A percentile compares a stretch with the other conserved stretches of the same genome.
These are phyloP conservation scores for Hemicrepidius hirtus DNA, from an alignment of 2,888 invertebrate species.

Conservation along the genomic window DNA sequence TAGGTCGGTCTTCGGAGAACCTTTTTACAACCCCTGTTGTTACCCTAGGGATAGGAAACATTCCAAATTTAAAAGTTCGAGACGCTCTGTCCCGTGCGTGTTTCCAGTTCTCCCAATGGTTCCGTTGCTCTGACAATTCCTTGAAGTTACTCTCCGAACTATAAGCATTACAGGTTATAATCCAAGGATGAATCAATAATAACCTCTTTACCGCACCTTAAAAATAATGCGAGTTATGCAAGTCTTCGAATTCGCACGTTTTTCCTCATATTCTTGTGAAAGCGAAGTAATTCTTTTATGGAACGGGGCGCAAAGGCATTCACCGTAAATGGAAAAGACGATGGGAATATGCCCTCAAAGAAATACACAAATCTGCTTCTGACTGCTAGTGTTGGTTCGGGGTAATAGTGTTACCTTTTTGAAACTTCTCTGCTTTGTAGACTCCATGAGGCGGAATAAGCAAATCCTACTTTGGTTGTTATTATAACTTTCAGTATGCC, in stretches of 20 bases:
- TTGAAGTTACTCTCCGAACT: slow-evolving; percentile 41
- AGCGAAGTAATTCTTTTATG: slow-evolving; percentile 45
- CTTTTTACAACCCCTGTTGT: slow-evolving; percentile 42
- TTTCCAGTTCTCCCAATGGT: slow-evolving; percentile 47
- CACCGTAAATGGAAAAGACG: slow-evolving; percentile 48
- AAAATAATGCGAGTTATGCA: slow-evolving; percentile 13
- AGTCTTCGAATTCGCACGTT: slow-evolving; percentile 22
- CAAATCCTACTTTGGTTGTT: slow-evolving; percentile 56
- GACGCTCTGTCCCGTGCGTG: slow-evolving; percentile 54
- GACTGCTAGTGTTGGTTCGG: slow-evolving; percentile 48
- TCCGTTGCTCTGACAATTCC: slow-evolving; percentile 46
- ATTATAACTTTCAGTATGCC: slow-evolving; percentile 54
- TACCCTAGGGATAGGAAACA: slow-evolving; percentile 55
- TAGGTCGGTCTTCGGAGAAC: slow-evolving; percentile 38
- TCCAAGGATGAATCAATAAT: slow-evolving; percentile 8
- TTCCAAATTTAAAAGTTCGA: slow-evolving; percentile 60
- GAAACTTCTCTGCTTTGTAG: slow-evolving; percentile 46
- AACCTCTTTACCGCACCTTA: slow-evolving; percentile 3
- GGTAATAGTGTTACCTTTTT: slow-evolving; percentile 49
- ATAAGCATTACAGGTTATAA: slow-evolving; percentile 2
- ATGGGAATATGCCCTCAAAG: slow-evolving; percentile 48
- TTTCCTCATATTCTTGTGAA: slow-evolving; percentile 36
- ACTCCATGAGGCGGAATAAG: slow-evolving; percentile 55
- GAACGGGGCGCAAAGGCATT: slow-evolving; percentile 44
- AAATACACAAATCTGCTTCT: slow-evolving; percentile 50